phyloP scores from a whole-genome alignment of 2,113 vertebrate genomes.

The Antechinus flavipes region DNA sequence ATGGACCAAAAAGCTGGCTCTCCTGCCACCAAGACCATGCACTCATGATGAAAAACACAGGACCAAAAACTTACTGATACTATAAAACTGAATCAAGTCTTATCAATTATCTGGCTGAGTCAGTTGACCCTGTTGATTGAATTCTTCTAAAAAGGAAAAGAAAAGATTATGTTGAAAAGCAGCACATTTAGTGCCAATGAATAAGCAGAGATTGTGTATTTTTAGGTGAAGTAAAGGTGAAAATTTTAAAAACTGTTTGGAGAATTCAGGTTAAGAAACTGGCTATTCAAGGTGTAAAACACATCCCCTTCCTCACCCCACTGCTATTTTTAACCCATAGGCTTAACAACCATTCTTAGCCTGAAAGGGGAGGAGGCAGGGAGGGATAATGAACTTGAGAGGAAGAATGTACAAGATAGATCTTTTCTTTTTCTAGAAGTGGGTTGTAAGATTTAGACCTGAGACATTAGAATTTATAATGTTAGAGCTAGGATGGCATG shows the following conservation, averaged over 20 bases:
- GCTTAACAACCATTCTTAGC: background rate
- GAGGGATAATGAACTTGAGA: background rate
- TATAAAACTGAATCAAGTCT: conserved; percentile 6
- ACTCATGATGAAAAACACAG: background rate
- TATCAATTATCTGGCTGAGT: background rate
- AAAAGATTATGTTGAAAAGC: background rate
- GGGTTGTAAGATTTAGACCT: background rate
- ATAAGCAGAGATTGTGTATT: background rate
- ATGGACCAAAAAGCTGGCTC: conserved; percentile 43
- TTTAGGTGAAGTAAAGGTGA: background rate
- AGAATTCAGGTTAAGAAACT: background rate
- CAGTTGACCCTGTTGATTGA: background rate
- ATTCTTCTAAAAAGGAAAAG: background rate
- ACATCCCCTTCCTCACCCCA: background rate
- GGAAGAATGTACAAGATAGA: background rate
- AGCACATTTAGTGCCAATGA: background rate
- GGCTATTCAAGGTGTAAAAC: background rate
- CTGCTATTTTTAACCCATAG: background rate
- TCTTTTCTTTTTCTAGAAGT: background rate
- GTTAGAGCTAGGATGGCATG: background rate
- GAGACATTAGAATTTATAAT: background rate
- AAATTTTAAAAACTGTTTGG: conserved; percentile 20
- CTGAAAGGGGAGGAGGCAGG: background rate
- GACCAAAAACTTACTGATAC: background rate
- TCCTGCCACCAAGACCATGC: background rate